Conservation (phyloP, 1,140 invertebrate species). For the Drosophila malerkotliana region DNA sequence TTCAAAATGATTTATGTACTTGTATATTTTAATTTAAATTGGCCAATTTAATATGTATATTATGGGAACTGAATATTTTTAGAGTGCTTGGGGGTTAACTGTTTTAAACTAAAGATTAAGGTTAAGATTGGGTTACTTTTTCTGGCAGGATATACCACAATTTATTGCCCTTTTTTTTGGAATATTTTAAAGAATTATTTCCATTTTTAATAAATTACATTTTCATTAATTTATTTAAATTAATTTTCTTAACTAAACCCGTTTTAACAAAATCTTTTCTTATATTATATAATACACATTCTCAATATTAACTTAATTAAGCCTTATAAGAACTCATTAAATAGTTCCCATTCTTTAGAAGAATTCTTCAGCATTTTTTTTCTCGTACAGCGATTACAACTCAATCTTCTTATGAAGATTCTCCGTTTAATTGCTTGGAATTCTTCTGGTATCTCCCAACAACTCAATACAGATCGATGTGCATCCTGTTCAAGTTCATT, state of each 20-base stretch:
- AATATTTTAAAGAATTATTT: too few species aligned
- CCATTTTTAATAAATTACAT: too few species aligned
- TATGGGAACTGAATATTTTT: slow-evolving; percentile 5
- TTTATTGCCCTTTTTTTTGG: too few species aligned
- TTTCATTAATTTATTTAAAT: too few species aligned
- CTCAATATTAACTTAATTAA: too few species aligned
- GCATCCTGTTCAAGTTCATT: slow-evolving; percentile 1
- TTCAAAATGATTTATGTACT: slow-evolving; percentile 2
- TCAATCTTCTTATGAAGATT: slow-evolving; percentile 15
- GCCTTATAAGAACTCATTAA: too few species aligned
- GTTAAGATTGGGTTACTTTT: too few species aligned
- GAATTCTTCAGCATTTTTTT: slow-evolving; percentile 2
- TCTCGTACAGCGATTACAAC: background rate
- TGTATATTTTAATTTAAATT: background rate
- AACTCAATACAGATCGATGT: slow-evolving; percentile 5
- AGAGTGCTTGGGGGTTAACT: background rate
- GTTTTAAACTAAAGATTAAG: too few species aligned
- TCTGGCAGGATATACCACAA: too few species aligned
- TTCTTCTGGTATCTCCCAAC: slow-evolving; percentile 15
- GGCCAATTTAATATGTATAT: slow-evolving; percentile 1
- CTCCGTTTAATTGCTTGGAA: slow-evolving; percentile 14
- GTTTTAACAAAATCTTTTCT: too few species aligned
- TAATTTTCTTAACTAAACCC: too few species aligned
- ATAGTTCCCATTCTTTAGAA: background rate
- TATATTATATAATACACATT: too few species aligned